A percentile compares a stretch with the other conserved stretches of the same genome.
Conservation (phyloP, 1,140 invertebrate genomes). For the Drosophila kepulauana region DNA sequence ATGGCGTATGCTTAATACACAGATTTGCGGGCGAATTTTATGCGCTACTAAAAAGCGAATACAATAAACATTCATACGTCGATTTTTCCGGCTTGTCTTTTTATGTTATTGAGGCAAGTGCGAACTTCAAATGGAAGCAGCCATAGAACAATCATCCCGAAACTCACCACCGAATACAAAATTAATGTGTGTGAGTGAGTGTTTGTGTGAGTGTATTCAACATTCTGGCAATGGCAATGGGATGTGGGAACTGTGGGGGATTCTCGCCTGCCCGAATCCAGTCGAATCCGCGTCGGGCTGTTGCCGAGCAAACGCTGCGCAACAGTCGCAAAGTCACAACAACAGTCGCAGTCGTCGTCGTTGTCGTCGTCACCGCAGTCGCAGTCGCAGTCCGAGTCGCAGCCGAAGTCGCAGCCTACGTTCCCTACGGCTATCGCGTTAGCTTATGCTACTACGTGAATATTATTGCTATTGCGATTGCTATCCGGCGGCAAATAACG, state of each 20-base stretch:
- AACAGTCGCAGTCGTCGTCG: slow-evolving; percentile 5
- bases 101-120: slow-evolving; percentile 35
- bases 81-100: slow-evolving; percentile 43
- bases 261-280: slow-evolving; percentile 51
- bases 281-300: slow-evolving; percentile 38
- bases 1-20: slow-evolving; percentile 33
- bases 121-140: slow-evolving; percentile 38
- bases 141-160: slow-evolving; percentile 51
- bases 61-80: slow-evolving; percentile 34
- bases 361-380: slow-evolving; percentile 18
- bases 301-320: slow-evolving; percentile 28
- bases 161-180: slow-evolving; percentile 48
- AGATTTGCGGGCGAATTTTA: slow-evolving; percentile 22
- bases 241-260: slow-evolving; percentile 2
- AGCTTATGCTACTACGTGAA: not conserved
- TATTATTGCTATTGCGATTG: not conserved
- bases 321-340: slow-evolving; percentile 21
- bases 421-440: not conserved
- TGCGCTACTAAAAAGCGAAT: slow-evolving; percentile 37
- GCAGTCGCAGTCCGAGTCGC: slow-evolving; percentile 20
- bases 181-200: not conserved
- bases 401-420: slow-evolving; percentile 17
- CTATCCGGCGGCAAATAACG: slow-evolving; percentile 8
- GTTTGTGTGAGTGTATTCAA: slow-evolving; percentile 18
- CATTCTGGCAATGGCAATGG: slow-evolving; percentile 11